Conservation (phyloP, 2,113 vertebrate genomes). For the Heloderma charlesbogerti region DNA sequence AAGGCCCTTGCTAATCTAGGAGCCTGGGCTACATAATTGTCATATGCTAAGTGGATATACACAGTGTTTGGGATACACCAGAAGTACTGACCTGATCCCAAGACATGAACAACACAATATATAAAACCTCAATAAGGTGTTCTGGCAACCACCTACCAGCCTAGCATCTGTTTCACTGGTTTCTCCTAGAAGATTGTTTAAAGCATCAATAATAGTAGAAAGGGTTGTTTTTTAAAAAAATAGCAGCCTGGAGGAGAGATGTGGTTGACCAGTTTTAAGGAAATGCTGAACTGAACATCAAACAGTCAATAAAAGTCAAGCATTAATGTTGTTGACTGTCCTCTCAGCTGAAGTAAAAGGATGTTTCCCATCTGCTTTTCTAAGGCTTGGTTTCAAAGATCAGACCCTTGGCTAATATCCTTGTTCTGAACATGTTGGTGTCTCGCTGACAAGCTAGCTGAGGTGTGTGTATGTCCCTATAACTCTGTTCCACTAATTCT, state of each 20-base stretch:
- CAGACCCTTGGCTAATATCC: not conserved
- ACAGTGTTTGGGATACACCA: not conserved
- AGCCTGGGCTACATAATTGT: not conserved
- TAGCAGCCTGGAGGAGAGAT: not conserved
- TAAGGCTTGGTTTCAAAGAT: not conserved
- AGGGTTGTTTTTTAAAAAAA: not conserved
- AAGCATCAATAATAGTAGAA: not conserved
- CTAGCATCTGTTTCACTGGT: not conserved
- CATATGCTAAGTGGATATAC: not conserved
- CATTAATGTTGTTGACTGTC: not conserved
- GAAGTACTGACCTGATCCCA: not conserved
- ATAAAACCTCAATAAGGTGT: not conserved
- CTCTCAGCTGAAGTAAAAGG: constrained; percentile 36
- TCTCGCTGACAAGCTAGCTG: constrained; percentile 22
- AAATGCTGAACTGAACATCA: not conserved
- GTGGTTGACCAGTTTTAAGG: not conserved
- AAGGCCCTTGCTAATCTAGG: not conserved
- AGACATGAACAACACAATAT: not conserved
- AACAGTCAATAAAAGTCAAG: not conserved
- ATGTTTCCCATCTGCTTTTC: constrained; percentile 39
- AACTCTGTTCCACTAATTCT: constrained; percentile 37
- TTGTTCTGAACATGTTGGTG: not conserved
- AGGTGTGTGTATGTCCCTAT: constrained; percentile 24
- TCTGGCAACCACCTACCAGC: not conserved
- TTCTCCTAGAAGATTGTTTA: not conserved